Base-by-base conservation (phyloP, 2,888 invertebrate species). In the Harpalus rufipes region DNA sequence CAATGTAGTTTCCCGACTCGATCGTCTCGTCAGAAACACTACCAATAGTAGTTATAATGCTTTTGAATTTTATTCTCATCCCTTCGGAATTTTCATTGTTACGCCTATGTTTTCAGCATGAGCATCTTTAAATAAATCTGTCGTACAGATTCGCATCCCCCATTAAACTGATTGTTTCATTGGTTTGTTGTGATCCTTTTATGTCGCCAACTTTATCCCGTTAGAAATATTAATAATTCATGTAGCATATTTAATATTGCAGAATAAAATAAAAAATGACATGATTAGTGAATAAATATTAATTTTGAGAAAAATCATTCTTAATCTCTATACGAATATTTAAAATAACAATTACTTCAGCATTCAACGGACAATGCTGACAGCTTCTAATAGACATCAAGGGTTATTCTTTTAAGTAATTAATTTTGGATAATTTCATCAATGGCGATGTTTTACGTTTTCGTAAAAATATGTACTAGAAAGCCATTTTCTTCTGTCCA, bases 131-230 rank as follows among this genome's bases (percentile, higher is more conserved):
- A 39, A 68, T 14, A 68, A 68, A 68, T 68, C 68, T 68, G 68
- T 39, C 68, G 14, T n/a, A n/a, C n/a, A 14, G 32, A 39, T 14
- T 68, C 68, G 7, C n/a, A 32, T 12, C 25, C 25, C 12, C 68
- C 68, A 68, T 68, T 68, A 7, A 68, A 68, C 68, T 68, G 39
- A 68, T 68, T 39, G 68, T 68, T 68, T 68, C 39, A 68, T 14
- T 68, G 68, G 32, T 68, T 68, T 68, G 68, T 68, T 39, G 25
- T 32, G 39, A 32, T 12, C 68, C 68, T 1, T 63, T 14, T 25
- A 68, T 68, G 25, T 12, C 68, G 21, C 25, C 0, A 25, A 12
- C 68, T 68, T 68, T 32, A 68, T 39, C 68, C 32, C 14, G 1
- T 7, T 1, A 32, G 7, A 25, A 6, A 32, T 68, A 41, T 68